Percentiles rank a stretch among this genome's conserved stretches.
Evolutionary conservation across 1,140 invertebrate genomes (phyloP).

Genomic region (Atta cephalotes): DNA sequence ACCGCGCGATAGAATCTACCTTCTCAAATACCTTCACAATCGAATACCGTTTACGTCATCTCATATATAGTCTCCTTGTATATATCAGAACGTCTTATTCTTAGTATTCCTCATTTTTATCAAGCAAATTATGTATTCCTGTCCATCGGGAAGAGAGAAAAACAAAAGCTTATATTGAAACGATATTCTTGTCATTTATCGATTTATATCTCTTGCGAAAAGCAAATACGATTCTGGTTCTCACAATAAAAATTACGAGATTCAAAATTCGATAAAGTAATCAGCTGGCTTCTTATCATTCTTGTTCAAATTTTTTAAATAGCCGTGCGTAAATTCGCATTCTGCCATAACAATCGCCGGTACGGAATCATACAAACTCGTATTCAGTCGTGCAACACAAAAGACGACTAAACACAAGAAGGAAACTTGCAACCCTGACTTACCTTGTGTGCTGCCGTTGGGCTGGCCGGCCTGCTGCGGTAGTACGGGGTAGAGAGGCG

Average conservation of each 20-base stretch:
- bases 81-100: conserved; percentile 10
- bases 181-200: neutral
- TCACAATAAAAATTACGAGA: neutral
- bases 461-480: conserved; percentile 79
- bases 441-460: conserved; percentile 85
- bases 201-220: neutral
- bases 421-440: conserved; percentile 44
- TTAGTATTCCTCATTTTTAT: conserved; percentile 3
- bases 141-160: neutral
- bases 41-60: conserved; percentile 39
- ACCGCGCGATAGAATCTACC: conserved; percentile 23
- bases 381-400: neutral
- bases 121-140: neutral
- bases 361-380: neutral
- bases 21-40: conserved; percentile 25
- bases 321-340: neutral
- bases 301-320: neutral
- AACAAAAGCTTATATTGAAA: neutral
- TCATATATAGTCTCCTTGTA: neutral
- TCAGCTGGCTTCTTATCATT: neutral
- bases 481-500: conserved; percentile 84
- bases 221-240: neutral
- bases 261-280: neutral
- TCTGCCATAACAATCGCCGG: neutral
- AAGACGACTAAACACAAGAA: neutral